These are phyloP conservation scores for Acanthis flammea DNA, from an alignment of 2,797 vertebrate species.

Conservation along the genomic window DNA sequence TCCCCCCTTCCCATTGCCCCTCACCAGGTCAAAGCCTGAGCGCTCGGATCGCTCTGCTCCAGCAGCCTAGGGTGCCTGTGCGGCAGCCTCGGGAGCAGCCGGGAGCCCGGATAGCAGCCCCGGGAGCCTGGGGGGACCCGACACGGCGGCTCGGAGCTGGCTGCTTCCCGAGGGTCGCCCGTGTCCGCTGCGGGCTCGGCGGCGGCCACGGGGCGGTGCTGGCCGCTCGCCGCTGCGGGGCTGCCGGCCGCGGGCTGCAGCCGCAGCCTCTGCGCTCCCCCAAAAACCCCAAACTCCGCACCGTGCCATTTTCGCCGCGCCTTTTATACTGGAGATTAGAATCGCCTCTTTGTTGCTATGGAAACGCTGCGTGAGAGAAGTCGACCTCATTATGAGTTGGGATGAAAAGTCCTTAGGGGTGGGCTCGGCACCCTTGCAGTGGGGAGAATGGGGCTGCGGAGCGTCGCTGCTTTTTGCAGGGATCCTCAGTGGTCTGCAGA, in stretches of 20 bases:
- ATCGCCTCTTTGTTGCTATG: constrained; percentile 45
- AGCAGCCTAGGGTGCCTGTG: too few relatives aligned
- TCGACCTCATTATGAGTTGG: constrained; percentile 7
- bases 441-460: not conserved
- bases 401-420: not conserved
- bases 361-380: constrained; percentile 37
- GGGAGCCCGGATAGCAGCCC: fast-evolving
- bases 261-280: not conserved
- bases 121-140: fast-evolving
- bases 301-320: not conserved
- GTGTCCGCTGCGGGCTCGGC: not conserved
- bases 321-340: constrained; percentile 34
- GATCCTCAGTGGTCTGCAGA: not conserved
- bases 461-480: not conserved
- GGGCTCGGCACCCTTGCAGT: not conserved
- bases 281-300: not conserved
- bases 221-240: not conserved
- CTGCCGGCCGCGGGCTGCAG: not conserved
- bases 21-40: fast-evolving
- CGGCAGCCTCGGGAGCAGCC: not conserved
- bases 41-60: not conserved
- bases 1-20: fast-evolving
- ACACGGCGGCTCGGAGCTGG: not conserved
- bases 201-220: not conserved
- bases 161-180: not conserved